These are phyloP conservation scores for Danionella cerebrum DNA, from an alignment of 2,113 vertebrate species.

Conservation along the genomic window DNA sequence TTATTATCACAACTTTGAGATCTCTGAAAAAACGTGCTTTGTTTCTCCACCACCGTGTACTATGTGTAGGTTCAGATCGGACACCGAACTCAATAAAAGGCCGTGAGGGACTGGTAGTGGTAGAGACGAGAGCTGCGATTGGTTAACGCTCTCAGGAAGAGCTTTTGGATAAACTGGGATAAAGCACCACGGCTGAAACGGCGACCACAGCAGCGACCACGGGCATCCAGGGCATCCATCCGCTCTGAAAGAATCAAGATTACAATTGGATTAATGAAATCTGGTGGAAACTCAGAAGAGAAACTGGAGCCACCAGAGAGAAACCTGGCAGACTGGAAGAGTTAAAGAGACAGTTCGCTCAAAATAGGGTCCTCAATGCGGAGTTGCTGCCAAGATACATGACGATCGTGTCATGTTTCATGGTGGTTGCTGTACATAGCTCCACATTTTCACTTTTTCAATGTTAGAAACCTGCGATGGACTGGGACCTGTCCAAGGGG, in stretches of 20 bases:
- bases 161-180: slow-evolving; percentile 90
- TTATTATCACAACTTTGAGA: no score
- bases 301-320: neutral
- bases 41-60: no score
- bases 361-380: no score
- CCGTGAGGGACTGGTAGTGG: slow-evolving; percentile 55
- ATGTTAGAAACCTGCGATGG: no score
- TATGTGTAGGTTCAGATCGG: no score
- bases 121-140: slow-evolving; percentile 50
- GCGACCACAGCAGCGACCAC: slow-evolving; percentile 93
- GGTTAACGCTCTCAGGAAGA: slow-evolving; percentile 68
- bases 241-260: slow-evolving; percentile 69
- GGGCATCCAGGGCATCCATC: slow-evolving; percentile 95
- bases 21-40: no score
- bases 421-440: no score
- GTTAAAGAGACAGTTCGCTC: no score
- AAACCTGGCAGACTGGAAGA: neutral
- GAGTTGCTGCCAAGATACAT: no score
- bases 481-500: no score
- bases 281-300: neutral
- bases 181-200: slow-evolving; percentile 90
- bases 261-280: neutral
- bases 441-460: no score
- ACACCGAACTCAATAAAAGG: neutral
- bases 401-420: no score